Conservation (phyloP, 2,888 invertebrate genomes). For the Peribatodes rhomboidaria region DNA sequence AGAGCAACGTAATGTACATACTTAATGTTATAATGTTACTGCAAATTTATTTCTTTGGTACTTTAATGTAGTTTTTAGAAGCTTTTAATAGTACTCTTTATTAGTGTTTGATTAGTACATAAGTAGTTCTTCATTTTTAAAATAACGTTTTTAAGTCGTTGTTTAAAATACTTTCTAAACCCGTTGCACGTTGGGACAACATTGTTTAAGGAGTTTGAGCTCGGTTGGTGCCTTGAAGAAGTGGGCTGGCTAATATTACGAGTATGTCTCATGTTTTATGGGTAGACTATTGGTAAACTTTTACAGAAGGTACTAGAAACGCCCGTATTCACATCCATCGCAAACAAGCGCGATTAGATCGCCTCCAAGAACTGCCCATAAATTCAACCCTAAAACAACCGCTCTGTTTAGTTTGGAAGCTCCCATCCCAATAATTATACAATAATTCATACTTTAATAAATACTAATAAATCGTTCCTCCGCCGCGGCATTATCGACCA, state of each 20-base stretch:
- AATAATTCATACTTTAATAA: constrained; percentile 87
- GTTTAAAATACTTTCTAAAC: too few relatives aligned
- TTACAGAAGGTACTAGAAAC: constrained; percentile 1
- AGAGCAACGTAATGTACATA: too few relatives aligned
- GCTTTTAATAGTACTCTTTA: too few relatives aligned
- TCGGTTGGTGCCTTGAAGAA: not conserved
- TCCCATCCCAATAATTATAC: constrained; percentile 84
- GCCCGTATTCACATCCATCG: constrained; percentile 55
- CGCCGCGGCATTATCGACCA: constrained; percentile 77
- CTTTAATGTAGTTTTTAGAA: too few relatives aligned
- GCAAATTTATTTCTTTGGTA: too few relatives aligned
- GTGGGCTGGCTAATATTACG: too few relatives aligned
- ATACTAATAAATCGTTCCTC: constrained; percentile 84
- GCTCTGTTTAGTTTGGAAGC: constrained; percentile 84
- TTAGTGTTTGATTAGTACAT: too few relatives aligned
- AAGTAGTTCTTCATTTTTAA: too few relatives aligned
- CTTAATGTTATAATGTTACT: too few relatives aligned
- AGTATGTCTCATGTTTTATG: not conserved
- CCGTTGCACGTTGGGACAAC: too few relatives aligned
- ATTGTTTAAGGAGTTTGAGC: not conserved
- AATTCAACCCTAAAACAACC: constrained; percentile 83
- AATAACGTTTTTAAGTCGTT: too few relatives aligned
- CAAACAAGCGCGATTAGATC: constrained; percentile 75
- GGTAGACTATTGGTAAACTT: not conserved
- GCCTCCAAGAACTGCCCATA: constrained; percentile 79